Percentiles rank a stretch among this genome's conserved stretches.
Evolutionary conservation across 2,113 vertebrate species (phyloP).

Genomic region (Trematomus loennbergii): DNA sequence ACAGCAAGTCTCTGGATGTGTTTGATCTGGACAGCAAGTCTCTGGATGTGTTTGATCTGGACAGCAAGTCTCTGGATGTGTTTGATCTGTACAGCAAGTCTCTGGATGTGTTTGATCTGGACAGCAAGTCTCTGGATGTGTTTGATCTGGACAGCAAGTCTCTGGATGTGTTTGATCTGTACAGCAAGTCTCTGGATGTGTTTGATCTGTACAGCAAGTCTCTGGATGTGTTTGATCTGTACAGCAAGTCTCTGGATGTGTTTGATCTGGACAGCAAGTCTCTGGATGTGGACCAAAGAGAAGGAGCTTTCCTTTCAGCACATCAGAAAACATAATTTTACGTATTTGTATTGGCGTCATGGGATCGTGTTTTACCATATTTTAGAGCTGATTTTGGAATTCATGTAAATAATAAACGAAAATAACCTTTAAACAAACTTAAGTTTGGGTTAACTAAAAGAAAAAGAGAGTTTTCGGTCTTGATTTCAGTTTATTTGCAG

Average conservation of each 20-base stretch:
- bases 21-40: slow-evolving; percentile 60
- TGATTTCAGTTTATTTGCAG: slow-evolving; percentile 17
- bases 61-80: slow-evolving; percentile 39
- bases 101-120: no score
- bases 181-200: no score
- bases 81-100: slow-evolving; percentile 60
- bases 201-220: no score
- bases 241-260: no score
- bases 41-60: slow-evolving; percentile 62
- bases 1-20: slow-evolving; percentile 39
- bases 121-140: no score
- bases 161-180: no score
- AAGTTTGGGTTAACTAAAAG: slow-evolving; percentile 1
- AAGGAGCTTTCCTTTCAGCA: slow-evolving; percentile 3
- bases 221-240: no score
- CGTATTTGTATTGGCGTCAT: no score
- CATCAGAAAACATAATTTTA: no score
- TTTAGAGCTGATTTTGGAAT: not conserved
- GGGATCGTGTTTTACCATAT: not conserved
- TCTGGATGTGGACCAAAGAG: slow-evolving; percentile 39
- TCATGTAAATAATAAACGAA: not conserved
- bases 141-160: no score
- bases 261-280: no score
- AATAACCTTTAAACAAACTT: not conserved
- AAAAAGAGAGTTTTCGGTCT: slow-evolving; percentile 15